Evolutionary conservation across 2,113 vertebrate genomes (phyloP).

Genomic region (Guaruba guarouba): DNA sequence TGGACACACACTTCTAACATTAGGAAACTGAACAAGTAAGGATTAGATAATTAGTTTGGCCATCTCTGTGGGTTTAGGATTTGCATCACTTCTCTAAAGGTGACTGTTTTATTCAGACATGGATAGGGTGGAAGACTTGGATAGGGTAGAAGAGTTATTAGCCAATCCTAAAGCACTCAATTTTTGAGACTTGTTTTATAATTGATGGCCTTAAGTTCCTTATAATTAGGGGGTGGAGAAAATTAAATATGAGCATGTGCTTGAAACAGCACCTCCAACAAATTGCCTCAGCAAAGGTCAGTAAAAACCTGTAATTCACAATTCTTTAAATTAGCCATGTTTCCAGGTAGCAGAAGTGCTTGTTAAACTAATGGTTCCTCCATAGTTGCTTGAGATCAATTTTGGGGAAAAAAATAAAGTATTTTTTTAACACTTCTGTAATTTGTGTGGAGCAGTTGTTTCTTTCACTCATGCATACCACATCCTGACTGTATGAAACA

Average conservation of each 20-base stretch:
- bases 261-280: not conserved
- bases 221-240: not conserved
- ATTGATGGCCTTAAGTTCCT: constrained; percentile 50
- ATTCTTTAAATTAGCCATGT: constrained; percentile 25
- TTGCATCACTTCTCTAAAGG: not conserved
- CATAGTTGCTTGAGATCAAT: constrained; percentile 37
- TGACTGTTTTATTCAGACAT: not conserved
- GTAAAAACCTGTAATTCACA: constrained; percentile 11
- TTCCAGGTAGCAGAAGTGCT: constrained; percentile 10
- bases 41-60: not conserved
- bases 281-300: not conserved
- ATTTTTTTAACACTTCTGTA: constrained; percentile 63
- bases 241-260: not conserved
- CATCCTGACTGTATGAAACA: constrained; percentile 4
- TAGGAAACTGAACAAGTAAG: not conserved
- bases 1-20: not conserved
- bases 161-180: not conserved
- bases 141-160: not conserved
- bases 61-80: not conserved
- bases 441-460: not conserved
- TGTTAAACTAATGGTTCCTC: constrained; percentile 27
- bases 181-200: constrained; percentile 14
- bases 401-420: constrained; percentile 67
- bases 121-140: not conserved
- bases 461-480: constrained; percentile 10